Base-by-base conservation (phyloP, 2,888 invertebrate genomes). In the Branchellion lobata region DNA sequence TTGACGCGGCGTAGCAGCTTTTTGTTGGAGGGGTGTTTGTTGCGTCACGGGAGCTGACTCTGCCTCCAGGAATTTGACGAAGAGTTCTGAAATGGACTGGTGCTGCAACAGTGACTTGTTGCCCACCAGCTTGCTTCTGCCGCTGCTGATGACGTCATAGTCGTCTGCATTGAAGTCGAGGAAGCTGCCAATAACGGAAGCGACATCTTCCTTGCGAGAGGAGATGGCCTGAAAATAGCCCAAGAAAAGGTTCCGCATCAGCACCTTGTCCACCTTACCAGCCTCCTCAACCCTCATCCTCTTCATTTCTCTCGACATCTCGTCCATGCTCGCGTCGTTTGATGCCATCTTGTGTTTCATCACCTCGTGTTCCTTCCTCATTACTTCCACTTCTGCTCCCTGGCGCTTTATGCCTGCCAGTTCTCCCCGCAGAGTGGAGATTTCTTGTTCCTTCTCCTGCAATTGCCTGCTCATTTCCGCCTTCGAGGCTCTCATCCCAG, bases 41-140 rank as follows among this genome's bases (percentile, higher is more conserved):
- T 47, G 47, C 8, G 8, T 47, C 47, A 47, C 8, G 0, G 94
- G 94, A 80, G 90, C 90, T 0, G 94, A 94, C 51, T 83, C 83
- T 3, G 53, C 69, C 87, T 95, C 94, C 83, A 95, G 89, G 88
- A 95, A 95, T 84, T 90, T 89, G n/a, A 93, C 91, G 87, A 93
- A 93, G 80, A 92, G 91, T 84, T 91, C 91, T 0, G 92, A 91
- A 81, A 93, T 88, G 0, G 92, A 91, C 88, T 89, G 86, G 34
- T 87, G 84, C 5, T 57, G 29, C n/a, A 34, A 40, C 1, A 24
- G 8, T 21, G 0, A 34, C 29, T 29, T 29, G 21, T 0, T 8
- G 31, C 1, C 18, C 33, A 33, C 5, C 21, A 3, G 11, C 24
- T n/a, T 57, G 8, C 61, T n/a, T 31, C 27, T 33, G 27, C 31